These are phyloP conservation scores for Phania funesta DNA, from an alignment of 2,888 invertebrate species.

Conservation along the genomic window DNA sequence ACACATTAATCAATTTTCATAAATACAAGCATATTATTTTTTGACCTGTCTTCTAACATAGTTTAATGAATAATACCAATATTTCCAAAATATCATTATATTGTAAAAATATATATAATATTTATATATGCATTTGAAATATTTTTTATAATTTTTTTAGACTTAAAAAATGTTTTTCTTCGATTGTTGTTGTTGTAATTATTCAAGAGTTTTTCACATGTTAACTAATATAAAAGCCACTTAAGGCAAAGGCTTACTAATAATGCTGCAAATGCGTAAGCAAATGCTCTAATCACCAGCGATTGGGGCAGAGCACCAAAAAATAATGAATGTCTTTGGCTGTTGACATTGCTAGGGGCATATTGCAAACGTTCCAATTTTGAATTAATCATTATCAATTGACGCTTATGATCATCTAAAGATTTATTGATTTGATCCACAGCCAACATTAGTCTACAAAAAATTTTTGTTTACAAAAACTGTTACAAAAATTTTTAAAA, in stretches of 20 bases:
- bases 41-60: background rate
- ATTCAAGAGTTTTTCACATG: constrained; percentile 35
- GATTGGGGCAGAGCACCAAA: constrained; percentile 71
- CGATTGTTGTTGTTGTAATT: constrained; percentile 3
- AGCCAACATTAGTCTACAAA: constrained; percentile 79
- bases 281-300: constrained; percentile 73
- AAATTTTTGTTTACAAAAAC: background rate
- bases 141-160: constrained; percentile 21
- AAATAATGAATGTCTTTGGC: constrained; percentile 39
- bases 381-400: constrained; percentile 78
- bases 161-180: constrained; percentile 13
- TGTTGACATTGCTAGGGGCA: constrained; percentile 69
- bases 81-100: constrained; percentile 31
- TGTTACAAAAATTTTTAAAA: background rate
- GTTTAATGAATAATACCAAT: constrained; percentile 18
- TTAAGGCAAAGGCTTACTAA: constrained; percentile 74
- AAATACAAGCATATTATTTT: background rate
- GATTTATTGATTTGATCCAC: constrained; percentile 81
- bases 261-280: constrained; percentile 74
- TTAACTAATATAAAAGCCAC: constrained; percentile 75
- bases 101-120: constrained; percentile 59
- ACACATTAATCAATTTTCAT: background rate
- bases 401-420: constrained; percentile 81
- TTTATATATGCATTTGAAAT: constrained; percentile 26
- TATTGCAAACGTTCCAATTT: constrained; percentile 77